Evolutionary conservation across 2,113 vertebrate species (phyloP).

Genomic region (Pipra filicauda): DNA sequence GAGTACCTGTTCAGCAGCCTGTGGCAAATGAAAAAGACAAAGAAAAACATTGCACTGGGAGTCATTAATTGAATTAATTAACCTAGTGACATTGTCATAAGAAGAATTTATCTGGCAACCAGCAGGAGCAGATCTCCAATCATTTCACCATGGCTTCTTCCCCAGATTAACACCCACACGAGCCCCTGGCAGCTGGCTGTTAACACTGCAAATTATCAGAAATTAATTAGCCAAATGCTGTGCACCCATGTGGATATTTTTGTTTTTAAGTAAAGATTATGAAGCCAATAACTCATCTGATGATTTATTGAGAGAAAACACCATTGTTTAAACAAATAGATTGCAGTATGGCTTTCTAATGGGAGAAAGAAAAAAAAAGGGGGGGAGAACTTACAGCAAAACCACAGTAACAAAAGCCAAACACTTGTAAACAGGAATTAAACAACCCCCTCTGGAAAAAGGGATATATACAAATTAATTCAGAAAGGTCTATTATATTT

Average conservation of each 20-base stretch:
- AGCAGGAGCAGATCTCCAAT: constrained; percentile 60
- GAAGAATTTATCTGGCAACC: constrained; percentile 68
- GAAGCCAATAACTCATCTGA: constrained; percentile 11
- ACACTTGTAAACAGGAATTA: constrained; percentile 27
- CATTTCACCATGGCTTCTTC: constrained; percentile 33
- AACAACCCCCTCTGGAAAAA: not conserved
- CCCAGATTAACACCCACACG: constrained; percentile 31
- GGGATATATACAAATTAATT: not conserved
- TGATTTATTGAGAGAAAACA: constrained; percentile 22
- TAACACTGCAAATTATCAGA: constrained; percentile 49
- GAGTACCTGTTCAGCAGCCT: constrained; percentile 59
- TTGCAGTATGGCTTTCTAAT: not conserved
- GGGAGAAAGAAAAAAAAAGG: not conserved
- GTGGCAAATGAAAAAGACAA: constrained; percentile 58
- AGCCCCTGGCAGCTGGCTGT: constrained; percentile 47
- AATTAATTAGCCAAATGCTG: constrained; percentile 64
- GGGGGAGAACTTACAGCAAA: not conserved
- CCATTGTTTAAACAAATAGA: not conserved
- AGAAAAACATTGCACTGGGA: constrained; percentile 49
- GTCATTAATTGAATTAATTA: constrained; percentile 73
- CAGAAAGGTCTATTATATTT: not conserved
- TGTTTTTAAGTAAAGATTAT: constrained; percentile 54
- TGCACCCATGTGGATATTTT: constrained; percentile 60
- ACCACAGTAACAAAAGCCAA: not conserved
- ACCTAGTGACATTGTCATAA: constrained; percentile 62